Evolutionary conservation across 2,888 invertebrate species (phyloP).

Genomic region (Synergus japonicus): DNA sequence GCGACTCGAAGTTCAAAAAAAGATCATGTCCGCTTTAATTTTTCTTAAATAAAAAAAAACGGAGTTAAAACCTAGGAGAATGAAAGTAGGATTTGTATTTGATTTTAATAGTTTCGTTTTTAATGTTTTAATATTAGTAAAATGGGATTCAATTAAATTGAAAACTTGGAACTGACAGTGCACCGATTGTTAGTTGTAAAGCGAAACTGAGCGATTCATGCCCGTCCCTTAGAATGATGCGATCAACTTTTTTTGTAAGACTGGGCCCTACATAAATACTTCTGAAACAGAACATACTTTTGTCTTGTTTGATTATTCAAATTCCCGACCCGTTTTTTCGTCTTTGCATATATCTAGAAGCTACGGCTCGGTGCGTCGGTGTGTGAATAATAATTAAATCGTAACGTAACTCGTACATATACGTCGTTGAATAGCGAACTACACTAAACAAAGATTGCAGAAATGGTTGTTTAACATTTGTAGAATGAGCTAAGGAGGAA

Average conservation of each 20-base stretch:
- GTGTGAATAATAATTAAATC: slow-evolving; percentile 9
- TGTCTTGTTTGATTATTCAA: slow-evolving; percentile 74
- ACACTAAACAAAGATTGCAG: background rate
- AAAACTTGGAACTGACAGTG: slow-evolving; percentile 69
- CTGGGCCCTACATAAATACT: slow-evolving; percentile 78
- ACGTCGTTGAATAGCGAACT: slow-evolving; percentile 20
- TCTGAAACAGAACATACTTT: slow-evolving; percentile 74
- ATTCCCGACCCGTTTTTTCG: slow-evolving; percentile 62
- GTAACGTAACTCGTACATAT: slow-evolving; percentile 10
- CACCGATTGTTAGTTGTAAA: slow-evolving; percentile 74
- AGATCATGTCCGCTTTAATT: slow-evolving; percentile 74
- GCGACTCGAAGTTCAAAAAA: slow-evolving; percentile 61
- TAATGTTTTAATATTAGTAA: slow-evolving; percentile 74
- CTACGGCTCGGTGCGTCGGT: slow-evolving; percentile 47
- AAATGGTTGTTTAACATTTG: slow-evolving; percentile 6
- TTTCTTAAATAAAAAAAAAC: slow-evolving; percentile 68
- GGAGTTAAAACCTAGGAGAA: slow-evolving; percentile 69
- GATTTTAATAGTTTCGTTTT: slow-evolving; percentile 75
- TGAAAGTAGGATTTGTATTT: slow-evolving; percentile 78
- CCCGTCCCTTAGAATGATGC: slow-evolving; percentile 75
- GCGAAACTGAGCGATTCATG: slow-evolving; percentile 73
- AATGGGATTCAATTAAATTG: slow-evolving; percentile 57
- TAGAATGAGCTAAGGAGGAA: slow-evolving; percentile 5
- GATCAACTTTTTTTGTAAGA: slow-evolving; percentile 76
- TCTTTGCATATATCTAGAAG: slow-evolving; percentile 44